Conservation (phyloP, 2,888 invertebrate genomes). For the Lypha dubia region DNA sequence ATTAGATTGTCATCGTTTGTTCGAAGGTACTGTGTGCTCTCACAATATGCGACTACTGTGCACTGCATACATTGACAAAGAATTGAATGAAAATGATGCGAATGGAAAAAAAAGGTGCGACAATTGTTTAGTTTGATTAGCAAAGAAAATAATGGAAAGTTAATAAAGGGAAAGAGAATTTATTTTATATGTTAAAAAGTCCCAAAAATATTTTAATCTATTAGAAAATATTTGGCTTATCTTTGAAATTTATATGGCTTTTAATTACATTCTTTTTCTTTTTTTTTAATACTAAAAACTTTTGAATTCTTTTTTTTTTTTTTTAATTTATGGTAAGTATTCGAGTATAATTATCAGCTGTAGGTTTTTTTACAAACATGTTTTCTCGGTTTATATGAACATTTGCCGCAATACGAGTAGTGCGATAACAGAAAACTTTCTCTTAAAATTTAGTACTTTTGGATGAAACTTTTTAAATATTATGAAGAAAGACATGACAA, state of each 20-base stretch:
- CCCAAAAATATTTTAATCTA: slow-evolving; percentile 18
- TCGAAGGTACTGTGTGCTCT: slow-evolving; percentile 30
- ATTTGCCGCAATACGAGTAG: too few species aligned
- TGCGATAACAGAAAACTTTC: too few species aligned
- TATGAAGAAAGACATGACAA: too few species aligned
- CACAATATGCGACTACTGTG: background rate
- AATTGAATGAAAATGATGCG: slow-evolving; percentile 16
- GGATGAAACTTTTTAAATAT: too few species aligned
- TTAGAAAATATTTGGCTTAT: slow-evolving; percentile 36
- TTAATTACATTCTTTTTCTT: slow-evolving; percentile 9
- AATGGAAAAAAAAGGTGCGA: slow-evolving; percentile 26
- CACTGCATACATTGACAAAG: too few species aligned
- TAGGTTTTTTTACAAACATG: background rate
- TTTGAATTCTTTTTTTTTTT: background rate
- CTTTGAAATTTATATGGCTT: slow-evolving; percentile 29
- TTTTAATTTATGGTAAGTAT: background rate
- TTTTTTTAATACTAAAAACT: slow-evolving; percentile 16
- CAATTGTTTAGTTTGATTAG: slow-evolving; percentile 1
- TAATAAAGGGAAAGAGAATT: slow-evolving; percentile 6
- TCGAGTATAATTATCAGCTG: slow-evolving; percentile 26
- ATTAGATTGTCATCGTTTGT: slow-evolving; percentile 62
- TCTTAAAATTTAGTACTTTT: too few species aligned
- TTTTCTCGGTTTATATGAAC: slow-evolving; percentile 1
- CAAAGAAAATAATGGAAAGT: background rate
- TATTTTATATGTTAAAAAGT: slow-evolving; percentile 29